phyloP scores from a whole-genome alignment of 2,888 invertebrate species.

The Tenthredo scrophulariae region DNA sequence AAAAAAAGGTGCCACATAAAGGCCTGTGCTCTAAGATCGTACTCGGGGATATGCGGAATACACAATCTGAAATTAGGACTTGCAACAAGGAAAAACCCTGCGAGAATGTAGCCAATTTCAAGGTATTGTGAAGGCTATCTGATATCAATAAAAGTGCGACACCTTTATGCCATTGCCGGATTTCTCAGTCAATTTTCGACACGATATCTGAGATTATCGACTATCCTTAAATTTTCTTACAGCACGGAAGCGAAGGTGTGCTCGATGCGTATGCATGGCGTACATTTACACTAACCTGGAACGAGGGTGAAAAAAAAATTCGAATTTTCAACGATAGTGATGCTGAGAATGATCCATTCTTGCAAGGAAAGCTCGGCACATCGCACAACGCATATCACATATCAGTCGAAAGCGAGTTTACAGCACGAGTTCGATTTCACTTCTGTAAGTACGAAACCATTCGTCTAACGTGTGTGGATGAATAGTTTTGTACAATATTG shows the following conservation, averaged over 20 bases:
- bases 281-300: not conserved
- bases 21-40: constrained; percentile 72
- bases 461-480: not conserved
- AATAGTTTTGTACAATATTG: constrained; percentile 53
- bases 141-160: not conserved
- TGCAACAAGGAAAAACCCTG: constrained; percentile 58
- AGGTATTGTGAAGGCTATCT: not conserved
- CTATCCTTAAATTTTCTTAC: not conserved
- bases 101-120: not conserved
- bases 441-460: constrained; percentile 60
- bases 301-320: not conserved
- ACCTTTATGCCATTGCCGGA: not conserved
- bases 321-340: not conserved
- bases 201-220: constrained; percentile 33
- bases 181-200: not conserved
- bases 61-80: constrained; percentile 64
- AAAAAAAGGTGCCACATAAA: not conserved
- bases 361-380: not conserved
- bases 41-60: constrained; percentile 67
- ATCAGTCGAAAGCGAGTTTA: not conserved
- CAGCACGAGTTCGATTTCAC: constrained; percentile 60
- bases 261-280: not conserved
- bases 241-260: not conserved
- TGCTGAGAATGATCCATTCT: not conserved
- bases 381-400: not conserved